A percentile compares a stretch with the other conserved stretches of the same genome.
These are phyloP conservation scores for Melinopterus prodromus DNA, from an alignment of 2,888 invertebrate genomes.

Conservation along the genomic window DNA sequence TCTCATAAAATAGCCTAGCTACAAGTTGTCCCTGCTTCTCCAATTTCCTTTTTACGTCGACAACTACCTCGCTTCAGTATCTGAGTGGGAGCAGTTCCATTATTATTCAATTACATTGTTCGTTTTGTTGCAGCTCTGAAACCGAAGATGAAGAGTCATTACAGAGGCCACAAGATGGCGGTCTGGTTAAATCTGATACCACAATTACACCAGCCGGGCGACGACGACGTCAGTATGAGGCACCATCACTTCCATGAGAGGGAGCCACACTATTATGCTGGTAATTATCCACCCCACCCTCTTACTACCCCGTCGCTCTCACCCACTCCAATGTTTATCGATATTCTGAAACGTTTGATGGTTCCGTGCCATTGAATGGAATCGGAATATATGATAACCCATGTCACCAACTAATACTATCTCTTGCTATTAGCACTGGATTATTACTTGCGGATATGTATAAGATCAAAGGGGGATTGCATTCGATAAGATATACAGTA, in stretches of 20 bases:
- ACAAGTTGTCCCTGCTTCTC: background rate
- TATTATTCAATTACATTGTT: slow-evolving; percentile 43
- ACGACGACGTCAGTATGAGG: slow-evolving; percentile 72
- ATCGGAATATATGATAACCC: background rate
- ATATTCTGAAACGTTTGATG: slow-evolving; percentile 11
- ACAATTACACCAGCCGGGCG: slow-evolving; percentile 82
- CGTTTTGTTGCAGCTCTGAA: slow-evolving; percentile 67
- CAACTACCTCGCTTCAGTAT: background rate
- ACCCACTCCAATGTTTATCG: slow-evolving; percentile 11
- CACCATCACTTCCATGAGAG: slow-evolving; percentile 81
- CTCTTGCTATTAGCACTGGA: background rate
- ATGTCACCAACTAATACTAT: background rate
- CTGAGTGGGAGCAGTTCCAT: background rate
- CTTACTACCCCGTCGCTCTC: background rate
- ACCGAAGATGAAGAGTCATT: slow-evolving; percentile 82
- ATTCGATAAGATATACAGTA: background rate
- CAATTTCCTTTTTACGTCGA: background rate
- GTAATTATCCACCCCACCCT: slow-evolving; percentile 57
- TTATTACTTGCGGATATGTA: background rate
- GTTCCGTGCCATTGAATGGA: background rate
- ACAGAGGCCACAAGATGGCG: slow-evolving; percentile 89
- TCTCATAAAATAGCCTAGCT: background rate
- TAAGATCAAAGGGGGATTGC: background rate
- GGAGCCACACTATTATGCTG: slow-evolving; percentile 78
- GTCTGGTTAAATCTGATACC: slow-evolving; percentile 89